Evolutionary conservation across 2,888 invertebrate genomes (phyloP).

Genomic region (Bombylius discolor): DNA sequence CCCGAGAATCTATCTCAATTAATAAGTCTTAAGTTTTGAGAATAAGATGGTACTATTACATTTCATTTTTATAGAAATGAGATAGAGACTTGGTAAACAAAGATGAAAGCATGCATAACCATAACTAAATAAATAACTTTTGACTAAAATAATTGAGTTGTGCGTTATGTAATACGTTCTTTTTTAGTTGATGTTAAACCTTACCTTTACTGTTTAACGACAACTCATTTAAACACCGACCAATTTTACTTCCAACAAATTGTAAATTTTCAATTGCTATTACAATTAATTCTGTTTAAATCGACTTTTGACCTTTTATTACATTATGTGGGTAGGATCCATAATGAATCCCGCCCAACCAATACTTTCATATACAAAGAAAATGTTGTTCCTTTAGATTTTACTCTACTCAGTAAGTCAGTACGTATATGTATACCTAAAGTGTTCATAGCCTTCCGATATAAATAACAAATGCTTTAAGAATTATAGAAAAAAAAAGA

Average conservation of each 20-base stretch:
- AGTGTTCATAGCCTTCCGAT: no score
- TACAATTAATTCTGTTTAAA: no score
- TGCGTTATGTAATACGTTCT: background rate
- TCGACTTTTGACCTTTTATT: no score
- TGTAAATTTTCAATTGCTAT: no score
- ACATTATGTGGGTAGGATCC: background rate
- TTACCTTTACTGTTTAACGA: background rate
- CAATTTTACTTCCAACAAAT: background rate
- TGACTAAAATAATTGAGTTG: constrained; percentile 7
- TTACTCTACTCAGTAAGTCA: no score
- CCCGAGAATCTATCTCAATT: no score
- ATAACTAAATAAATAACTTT: constrained; percentile 7
- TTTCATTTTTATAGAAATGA: background rate
- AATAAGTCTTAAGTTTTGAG: no score
- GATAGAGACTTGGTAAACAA: constrained; percentile 4
- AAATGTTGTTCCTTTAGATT: no score
- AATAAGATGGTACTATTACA: background rate
- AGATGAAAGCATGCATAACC: constrained; percentile 10
- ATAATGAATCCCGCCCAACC: background rate
- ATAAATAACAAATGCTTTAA: no score
- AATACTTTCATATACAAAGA: no score
- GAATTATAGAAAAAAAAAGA: no score
- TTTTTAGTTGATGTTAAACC: background rate
- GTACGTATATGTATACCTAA: no score
- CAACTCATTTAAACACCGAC: background rate